These are phyloP conservation scores for Solenopsis invicta DNA, from an alignment of 1,140 invertebrate species.

Conservation along the genomic window DNA sequence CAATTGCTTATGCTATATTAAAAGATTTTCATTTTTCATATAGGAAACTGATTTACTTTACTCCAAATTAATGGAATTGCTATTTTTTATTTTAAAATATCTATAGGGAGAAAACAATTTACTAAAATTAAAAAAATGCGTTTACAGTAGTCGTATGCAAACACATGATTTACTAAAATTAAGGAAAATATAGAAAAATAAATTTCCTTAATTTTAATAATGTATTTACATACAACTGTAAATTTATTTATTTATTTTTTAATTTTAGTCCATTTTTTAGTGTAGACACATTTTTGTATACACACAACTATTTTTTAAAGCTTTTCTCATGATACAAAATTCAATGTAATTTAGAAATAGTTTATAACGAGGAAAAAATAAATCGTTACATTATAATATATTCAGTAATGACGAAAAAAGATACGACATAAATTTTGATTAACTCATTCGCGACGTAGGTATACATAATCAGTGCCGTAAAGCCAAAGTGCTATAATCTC, in stretches of 20 bases:
- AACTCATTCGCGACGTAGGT: not conserved
- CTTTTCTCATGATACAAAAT: not conserved
- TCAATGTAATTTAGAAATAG: not conserved
- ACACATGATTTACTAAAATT: no score
- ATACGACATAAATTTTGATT: not conserved
- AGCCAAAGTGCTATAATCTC: conserved; percentile 28
- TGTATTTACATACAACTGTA: no score
- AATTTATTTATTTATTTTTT: no score
- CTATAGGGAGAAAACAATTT: no score
- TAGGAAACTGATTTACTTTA: not conserved
- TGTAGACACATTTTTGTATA: not conserved
- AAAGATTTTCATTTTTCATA: not conserved
- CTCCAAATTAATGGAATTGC: not conserved
- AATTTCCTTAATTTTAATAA: no score
- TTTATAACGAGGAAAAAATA: not conserved
- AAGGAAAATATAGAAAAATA: no score
- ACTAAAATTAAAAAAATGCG: no score
- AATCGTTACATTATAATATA: not conserved
- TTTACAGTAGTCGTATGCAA: no score
- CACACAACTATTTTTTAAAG: not conserved
- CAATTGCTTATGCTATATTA: not conserved
- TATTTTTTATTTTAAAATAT: not conserved
- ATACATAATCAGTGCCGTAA: not conserved
- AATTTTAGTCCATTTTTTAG: no score
- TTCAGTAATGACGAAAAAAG: not conserved